These are phyloP conservation scores for Alauda arvensis DNA, from an alignment of 2,797 vertebrate species.

Conservation along the genomic window DNA sequence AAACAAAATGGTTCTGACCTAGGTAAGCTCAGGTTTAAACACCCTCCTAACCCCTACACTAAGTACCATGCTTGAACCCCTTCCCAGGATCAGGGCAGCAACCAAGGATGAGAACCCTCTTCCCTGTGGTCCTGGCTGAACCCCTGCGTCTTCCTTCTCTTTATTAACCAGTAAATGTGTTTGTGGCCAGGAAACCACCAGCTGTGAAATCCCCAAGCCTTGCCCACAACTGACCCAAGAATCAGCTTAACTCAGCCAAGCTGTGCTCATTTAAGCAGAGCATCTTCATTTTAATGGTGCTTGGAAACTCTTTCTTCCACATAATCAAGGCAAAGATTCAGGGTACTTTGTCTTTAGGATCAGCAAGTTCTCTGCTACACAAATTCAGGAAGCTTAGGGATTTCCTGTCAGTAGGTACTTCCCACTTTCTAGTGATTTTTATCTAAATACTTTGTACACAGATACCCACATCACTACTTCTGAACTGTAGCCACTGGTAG, in stretches of 20 bases:
- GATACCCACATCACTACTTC: not conserved
- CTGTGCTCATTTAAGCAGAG: not conserved
- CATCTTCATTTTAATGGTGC: not conserved
- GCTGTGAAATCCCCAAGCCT: not conserved
- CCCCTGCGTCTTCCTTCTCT: not conserved
- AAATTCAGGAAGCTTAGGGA: not conserved
- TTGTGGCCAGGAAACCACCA: not conserved
- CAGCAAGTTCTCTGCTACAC: not conserved
- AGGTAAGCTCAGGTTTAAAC: not conserved
- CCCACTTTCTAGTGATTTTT: not conserved
- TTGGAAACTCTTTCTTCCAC: not conserved
- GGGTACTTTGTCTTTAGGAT: not conserved
- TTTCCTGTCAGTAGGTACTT: not conserved
- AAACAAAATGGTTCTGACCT: not conserved
- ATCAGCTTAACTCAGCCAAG: not conserved
- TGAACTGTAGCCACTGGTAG: not conserved
- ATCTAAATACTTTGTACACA: rapidly evolving
- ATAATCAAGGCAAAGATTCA: too few species aligned
- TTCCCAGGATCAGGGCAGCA: not conserved
- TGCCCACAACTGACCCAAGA: not conserved
- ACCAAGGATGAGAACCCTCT: not conserved
- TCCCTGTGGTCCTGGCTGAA: not conserved
- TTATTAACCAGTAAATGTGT: not conserved
- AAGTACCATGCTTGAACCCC: rapidly evolving
- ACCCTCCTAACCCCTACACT: not conserved